phyloP scores from a whole-genome alignment of 2,113 vertebrate genomes.

The Pipra filicauda region DNA sequence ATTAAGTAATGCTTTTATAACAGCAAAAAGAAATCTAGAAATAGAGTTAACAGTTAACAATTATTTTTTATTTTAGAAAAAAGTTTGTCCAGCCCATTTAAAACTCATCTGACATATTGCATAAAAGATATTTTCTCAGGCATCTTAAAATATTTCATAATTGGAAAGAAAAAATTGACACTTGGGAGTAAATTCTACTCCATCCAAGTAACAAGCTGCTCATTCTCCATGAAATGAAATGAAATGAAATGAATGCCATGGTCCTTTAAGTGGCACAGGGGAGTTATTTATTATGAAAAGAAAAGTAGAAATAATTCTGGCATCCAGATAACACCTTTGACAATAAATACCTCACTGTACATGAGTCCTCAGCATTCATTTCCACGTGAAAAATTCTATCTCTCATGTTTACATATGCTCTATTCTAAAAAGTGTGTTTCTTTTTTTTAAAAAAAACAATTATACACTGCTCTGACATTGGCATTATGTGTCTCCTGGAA shows the following conservation, averaged over 20 bases:
- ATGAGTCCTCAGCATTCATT: neutral
- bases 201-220: slow-evolving; percentile 52
- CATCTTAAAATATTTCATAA: slow-evolving; percentile 26
- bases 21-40: neutral
- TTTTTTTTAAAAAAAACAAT: neutral
- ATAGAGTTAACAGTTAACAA: neutral
- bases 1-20: neutral
- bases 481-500: neutral
- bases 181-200: slow-evolving; percentile 33
- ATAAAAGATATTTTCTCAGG: slow-evolving; percentile 24
- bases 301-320: slow-evolving; percentile 48
- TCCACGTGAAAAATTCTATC: neutral
- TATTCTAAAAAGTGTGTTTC: neutral
- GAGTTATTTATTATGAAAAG: slow-evolving; percentile 39
- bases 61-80: neutral
- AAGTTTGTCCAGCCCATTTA: neutral
- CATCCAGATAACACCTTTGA: slow-evolving; percentile 30
- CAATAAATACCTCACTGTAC: neutral
- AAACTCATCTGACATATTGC: neutral
- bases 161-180: neutral
- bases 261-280: slow-evolving; percentile 33
- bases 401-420: neutral
- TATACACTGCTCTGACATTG: neutral
- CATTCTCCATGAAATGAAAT: slow-evolving; percentile 61
- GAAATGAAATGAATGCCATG: slow-evolving; percentile 57